phyloP scores from a whole-genome alignment of 1,140 invertebrate species.

The Apis laboriosa region DNA sequence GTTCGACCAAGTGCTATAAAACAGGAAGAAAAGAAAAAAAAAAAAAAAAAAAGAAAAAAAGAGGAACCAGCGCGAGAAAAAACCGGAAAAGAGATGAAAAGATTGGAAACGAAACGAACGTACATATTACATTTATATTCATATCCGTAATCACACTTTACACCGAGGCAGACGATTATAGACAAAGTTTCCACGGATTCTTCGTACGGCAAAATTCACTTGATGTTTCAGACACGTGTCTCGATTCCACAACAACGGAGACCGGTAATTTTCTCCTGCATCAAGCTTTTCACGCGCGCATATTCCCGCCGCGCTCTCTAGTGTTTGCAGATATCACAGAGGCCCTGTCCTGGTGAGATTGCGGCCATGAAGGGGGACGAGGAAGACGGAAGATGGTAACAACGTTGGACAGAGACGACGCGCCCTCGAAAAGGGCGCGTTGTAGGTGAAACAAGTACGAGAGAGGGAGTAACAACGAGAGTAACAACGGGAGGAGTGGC shows the following conservation, averaged over 20 bases:
- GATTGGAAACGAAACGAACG: no score
- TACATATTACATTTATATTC: no score
- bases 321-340: slow-evolving; percentile 21
- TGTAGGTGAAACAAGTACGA: no score
- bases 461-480: no score
- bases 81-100: no score
- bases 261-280: slow-evolving; percentile 5
- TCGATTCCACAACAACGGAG: neutral
- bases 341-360: neutral
- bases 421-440: neutral
- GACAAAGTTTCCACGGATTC: neutral
- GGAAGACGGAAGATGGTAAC: neutral
- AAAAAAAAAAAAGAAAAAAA: neutral
- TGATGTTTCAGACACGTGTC: neutral
- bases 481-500: no score
- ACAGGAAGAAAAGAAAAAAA: neutral
- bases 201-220: neutral
- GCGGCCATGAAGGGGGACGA: neutral
- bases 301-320: neutral
- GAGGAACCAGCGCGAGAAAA: no score
- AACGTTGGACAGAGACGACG: neutral
- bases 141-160: no score
- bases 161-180: no score
- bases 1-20: neutral
- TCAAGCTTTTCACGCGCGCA: neutral